phyloP scores from a whole-genome alignment of 1,140 invertebrate genomes.

The Lordiphosa clarofinis region DNA sequence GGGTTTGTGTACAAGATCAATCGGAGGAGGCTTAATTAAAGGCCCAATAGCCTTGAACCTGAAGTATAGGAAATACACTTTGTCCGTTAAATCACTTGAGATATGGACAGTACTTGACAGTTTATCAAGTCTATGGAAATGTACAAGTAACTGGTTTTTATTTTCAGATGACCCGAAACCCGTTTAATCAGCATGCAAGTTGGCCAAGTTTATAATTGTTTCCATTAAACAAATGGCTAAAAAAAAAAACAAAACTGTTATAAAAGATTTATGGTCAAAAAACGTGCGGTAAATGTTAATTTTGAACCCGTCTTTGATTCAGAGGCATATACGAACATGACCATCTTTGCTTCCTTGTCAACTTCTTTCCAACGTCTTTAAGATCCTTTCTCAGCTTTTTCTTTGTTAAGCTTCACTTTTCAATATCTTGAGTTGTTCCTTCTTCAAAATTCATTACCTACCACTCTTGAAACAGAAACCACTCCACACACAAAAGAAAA shows the following conservation, averaged over 20 bases:
- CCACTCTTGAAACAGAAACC: constrained; percentile 25
- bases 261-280: constrained; percentile 9
- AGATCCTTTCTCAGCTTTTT: not conserved
- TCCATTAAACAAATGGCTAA: constrained; percentile 10
- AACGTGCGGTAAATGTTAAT: too few species aligned
- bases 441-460: constrained; percentile 28
- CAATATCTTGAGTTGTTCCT: not conserved
- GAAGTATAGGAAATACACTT: too few species aligned
- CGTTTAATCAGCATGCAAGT: constrained; percentile 27
- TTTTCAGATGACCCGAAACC: constrained; percentile 43
- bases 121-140: too few species aligned
- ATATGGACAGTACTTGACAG: too few species aligned
- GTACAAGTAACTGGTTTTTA: constrained; percentile 38
- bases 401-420: not conserved
- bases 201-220: constrained; percentile 10
- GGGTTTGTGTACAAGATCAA: constrained; percentile 2
- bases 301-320: too few species aligned
- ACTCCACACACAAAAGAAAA: constrained; percentile 45
- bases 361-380: not conserved
- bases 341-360: not conserved
- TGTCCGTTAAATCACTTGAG: too few species aligned
- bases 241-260: constrained; percentile 1
- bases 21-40: not conserved
- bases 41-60: too few species aligned
- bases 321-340: too few species aligned